Evolutionary conservation across 1,140 invertebrate genomes (phyloP).

Genomic region (Conus ventricosus): DNA sequence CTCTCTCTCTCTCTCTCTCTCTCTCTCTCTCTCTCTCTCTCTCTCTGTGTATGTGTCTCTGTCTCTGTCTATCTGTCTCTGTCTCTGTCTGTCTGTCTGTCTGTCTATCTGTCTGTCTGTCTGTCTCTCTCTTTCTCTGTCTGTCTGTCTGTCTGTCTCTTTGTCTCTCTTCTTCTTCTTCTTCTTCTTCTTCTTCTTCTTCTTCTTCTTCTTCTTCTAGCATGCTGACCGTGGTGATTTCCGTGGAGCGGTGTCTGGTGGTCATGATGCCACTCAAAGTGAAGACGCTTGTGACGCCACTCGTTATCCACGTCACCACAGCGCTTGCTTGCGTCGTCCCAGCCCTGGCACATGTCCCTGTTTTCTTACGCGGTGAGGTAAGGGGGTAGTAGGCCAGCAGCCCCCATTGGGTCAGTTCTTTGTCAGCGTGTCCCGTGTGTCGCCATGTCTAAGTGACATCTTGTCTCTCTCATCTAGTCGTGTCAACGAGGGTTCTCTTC

Average conservation of each 20-base stretch:
- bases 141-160: background rate
- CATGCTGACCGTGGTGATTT: conserved; percentile 15
- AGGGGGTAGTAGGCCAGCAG: background rate
- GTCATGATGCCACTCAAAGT: conserved; percentile 3
- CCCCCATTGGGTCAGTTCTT: background rate
- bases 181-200: background rate
- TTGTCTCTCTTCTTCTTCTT: background rate
- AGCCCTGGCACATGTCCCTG: background rate
- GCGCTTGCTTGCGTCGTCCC: background rate
- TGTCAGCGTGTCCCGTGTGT: background rate
- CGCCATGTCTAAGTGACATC: too few species aligned
- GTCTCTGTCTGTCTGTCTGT: too few species aligned
- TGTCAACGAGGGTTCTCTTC: background rate
- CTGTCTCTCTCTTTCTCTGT: background rate
- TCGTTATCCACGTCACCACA: background rate
- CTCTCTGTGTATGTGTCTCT: too few species aligned
- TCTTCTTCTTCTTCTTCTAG: background rate
- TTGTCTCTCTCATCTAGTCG: background rate
- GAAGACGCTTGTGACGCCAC: background rate
- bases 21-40: too few species aligned
- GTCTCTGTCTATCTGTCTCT: too few species aligned
- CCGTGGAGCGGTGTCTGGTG: background rate
- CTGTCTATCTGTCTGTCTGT: too few species aligned
- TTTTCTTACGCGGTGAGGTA: background rate
- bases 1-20: too few species aligned